These are phyloP conservation scores for Linnaemya tessellans DNA, from an alignment of 2,888 invertebrate genomes.

Conservation along the genomic window DNA sequence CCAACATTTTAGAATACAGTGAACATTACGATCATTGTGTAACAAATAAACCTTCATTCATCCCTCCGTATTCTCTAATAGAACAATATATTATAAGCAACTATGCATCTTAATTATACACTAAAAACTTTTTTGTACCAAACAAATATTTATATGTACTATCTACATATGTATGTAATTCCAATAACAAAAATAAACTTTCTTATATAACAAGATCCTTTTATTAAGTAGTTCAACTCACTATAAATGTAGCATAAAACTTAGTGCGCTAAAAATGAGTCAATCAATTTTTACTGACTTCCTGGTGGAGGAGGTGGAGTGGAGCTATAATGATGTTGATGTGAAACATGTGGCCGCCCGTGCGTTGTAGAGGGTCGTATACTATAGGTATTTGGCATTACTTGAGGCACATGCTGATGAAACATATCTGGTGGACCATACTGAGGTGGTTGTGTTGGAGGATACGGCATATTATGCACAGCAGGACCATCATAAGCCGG, in stretches of 20 bases:
- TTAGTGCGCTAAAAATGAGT: neutral
- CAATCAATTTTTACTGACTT: slow-evolving; percentile 42
- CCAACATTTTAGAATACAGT: slow-evolving; percentile 1
- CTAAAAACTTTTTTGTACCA: slow-evolving; percentile 48
- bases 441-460: slow-evolving; percentile 47
- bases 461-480: slow-evolving; percentile 42
- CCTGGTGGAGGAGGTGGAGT: slow-evolving; percentile 72
- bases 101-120: slow-evolving; percentile 48
- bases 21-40: slow-evolving; percentile 11
- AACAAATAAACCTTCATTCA: slow-evolving; percentile 51
- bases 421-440: slow-evolving; percentile 43
- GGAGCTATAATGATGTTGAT: slow-evolving; percentile 46
- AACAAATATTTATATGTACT: slow-evolving; percentile 55
- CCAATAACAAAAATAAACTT: slow-evolving; percentile 43
- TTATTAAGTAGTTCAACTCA: neutral
- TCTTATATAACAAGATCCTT: slow-evolving; percentile 7
- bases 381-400: slow-evolving; percentile 38
- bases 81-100: slow-evolving; percentile 39
- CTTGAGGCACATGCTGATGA: slow-evolving; percentile 10
- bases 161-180: slow-evolving; percentile 35
- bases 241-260: neutral
- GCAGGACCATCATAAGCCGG: slow-evolving; percentile 55
- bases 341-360: slow-evolving; percentile 54
- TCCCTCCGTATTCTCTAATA: slow-evolving; percentile 62
- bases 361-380: slow-evolving; percentile 58